Conservation (phyloP, 92 coral and sea anemone species). For the Phymanthus crucifer region DNA sequence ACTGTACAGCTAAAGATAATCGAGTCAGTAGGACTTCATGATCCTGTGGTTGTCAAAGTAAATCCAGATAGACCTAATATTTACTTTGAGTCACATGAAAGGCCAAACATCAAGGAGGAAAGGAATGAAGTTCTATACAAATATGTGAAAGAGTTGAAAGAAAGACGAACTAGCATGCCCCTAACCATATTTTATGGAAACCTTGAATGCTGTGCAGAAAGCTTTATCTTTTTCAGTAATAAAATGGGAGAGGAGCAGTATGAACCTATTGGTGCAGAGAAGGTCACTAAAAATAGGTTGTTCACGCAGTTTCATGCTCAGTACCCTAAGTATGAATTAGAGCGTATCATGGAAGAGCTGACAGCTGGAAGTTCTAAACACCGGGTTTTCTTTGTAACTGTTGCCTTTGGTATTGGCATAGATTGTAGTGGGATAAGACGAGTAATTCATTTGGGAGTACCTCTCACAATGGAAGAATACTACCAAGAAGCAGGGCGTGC, state of each 20-base stretch:
- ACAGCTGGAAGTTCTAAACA: constrained; percentile 8
- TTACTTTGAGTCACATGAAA: constrained; percentile 13
- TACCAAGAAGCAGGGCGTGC: constrained; percentile 25
- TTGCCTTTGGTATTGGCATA: constrained; percentile 46
- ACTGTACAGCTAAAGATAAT: constrained; percentile 15
- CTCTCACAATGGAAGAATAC: constrained; percentile 34
- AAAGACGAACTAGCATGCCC: constrained; percentile 31
- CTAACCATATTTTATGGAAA: constrained; percentile 52
- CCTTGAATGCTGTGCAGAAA: constrained; percentile 40
- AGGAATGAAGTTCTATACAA: not conserved
- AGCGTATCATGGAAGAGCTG: constrained; percentile 41
- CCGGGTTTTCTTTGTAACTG: constrained; percentile 22
- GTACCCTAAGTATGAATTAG: constrained; percentile 44
- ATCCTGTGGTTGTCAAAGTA: constrained; percentile 21
- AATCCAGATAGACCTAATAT: constrained; percentile 48
- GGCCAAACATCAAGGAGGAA: constrained; percentile 27
- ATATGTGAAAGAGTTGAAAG: constrained; percentile 30
- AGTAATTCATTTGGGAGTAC: constrained; percentile 33
- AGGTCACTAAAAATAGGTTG: constrained; percentile 37
- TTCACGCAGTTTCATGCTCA: constrained; percentile 63
- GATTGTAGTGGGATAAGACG: constrained; percentile 38
- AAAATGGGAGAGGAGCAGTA: constrained; percentile 37
- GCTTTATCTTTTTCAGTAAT: constrained; percentile 33
- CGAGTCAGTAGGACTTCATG: constrained; percentile 20
- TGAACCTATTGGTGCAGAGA: constrained; percentile 34